Evolutionary conservation across 2,888 invertebrate species (phyloP).

Genomic region (Eurytoma adleriae): DNA sequence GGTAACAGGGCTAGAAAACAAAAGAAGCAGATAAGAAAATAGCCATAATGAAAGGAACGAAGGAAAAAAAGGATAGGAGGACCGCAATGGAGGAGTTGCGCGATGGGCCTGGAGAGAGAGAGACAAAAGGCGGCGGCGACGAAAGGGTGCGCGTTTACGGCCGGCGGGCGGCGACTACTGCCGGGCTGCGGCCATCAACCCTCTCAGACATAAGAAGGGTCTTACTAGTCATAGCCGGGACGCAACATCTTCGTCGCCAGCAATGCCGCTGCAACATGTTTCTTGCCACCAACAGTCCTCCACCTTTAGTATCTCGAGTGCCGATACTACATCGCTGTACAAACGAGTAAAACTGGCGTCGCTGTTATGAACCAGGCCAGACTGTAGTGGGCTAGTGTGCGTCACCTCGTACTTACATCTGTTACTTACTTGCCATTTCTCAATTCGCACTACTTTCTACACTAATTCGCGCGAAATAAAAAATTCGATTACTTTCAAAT

Average conservation of each 20-base stretch:
- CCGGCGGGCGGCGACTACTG: slow-evolving; percentile 19
- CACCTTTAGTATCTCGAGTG: background rate
- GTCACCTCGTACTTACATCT: too few species aligned
- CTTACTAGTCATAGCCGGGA: slow-evolving; percentile 60
- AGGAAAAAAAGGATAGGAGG: background rate
- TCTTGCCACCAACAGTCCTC: slow-evolving; percentile 21
- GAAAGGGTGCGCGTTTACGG: slow-evolving; percentile 53
- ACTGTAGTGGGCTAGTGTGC: background rate
- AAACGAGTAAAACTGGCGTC: slow-evolving; percentile 19
- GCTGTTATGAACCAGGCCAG: slow-evolving; percentile 3
- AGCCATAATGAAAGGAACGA: background rate
- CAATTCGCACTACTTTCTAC: background rate
- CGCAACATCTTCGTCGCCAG: slow-evolving; percentile 59
- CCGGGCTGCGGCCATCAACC: slow-evolving; percentile 40
- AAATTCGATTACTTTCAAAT: too few species aligned
- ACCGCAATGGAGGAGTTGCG: background rate
- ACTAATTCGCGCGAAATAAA: too few species aligned
- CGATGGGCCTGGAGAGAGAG: slow-evolving; percentile 20
- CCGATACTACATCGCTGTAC: background rate
- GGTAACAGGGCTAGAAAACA: background rate
- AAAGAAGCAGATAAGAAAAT: slow-evolving; percentile 27
- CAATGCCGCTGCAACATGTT: slow-evolving; percentile 49
- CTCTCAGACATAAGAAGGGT: slow-evolving; percentile 32
- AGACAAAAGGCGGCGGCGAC: slow-evolving; percentile 1
- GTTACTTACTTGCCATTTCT: too few species aligned